These are phyloP conservation scores for Rhinichthys klamathensis DNA, from an alignment of 2,113 vertebrate species.

Conservation along the genomic window DNA sequence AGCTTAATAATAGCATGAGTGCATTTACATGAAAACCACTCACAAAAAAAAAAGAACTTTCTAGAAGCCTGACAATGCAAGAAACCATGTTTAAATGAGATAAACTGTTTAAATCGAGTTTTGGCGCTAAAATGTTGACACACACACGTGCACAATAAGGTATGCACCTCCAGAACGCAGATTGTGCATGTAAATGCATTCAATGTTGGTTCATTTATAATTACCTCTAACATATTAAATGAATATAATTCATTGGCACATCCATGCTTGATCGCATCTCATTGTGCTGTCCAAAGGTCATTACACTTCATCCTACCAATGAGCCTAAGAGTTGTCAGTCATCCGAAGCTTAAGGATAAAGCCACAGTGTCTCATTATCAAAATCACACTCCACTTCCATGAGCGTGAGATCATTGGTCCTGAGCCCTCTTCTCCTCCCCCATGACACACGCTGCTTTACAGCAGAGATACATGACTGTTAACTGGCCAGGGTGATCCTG, in stretches of 20 bases:
- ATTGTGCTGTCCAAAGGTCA: conserved; percentile 68
- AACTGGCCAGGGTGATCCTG: conserved; percentile 74
- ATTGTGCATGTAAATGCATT: conserved; percentile 34
- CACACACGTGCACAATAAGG: background rate
- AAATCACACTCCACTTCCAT: conserved; percentile 43
- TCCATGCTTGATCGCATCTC: conserved; percentile 56
- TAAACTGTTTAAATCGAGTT: background rate
- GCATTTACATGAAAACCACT: background rate
- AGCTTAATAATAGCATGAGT: background rate
- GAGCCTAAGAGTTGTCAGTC: conserved; percentile 50
- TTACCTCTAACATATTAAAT: conserved; percentile 63
- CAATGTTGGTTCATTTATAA: conserved; percentile 52
- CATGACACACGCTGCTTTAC: conserved; percentile 64
- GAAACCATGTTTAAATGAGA: background rate
- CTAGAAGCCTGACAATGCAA: background rate
- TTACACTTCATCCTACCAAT: conserved; percentile 67
- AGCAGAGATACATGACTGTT: conserved; percentile 81
- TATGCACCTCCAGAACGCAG: background rate
- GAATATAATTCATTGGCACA: conserved; percentile 61
- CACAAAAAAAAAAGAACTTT: background rate
- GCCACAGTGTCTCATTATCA: conserved; percentile 61
- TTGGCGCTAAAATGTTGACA: background rate
- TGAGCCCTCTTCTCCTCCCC: conserved; percentile 61
- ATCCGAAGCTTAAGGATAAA: conserved; percentile 65
- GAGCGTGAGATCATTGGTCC: conserved; percentile 41